Evolutionary conservation across 2,797 vertebrate species (phyloP).

Genomic region (Cygnus olor): DNA sequence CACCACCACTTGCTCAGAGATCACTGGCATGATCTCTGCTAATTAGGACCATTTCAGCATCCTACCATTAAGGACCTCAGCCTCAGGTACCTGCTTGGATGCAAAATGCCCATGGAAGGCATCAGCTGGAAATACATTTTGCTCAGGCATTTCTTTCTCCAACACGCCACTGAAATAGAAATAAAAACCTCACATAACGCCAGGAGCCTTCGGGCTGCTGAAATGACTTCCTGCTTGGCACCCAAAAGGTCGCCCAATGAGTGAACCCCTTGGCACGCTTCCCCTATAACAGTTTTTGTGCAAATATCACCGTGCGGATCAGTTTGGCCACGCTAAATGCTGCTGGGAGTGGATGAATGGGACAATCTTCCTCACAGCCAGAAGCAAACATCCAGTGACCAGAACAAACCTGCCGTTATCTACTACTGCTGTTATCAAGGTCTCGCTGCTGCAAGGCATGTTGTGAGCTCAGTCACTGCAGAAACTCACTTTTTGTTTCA

Average conservation of each 20-base stretch:
- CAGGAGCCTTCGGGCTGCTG: neutral
- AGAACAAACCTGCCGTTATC: neutral
- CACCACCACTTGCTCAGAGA: too few species aligned
- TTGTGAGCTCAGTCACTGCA: rapidly evolving
- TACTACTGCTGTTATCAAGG: neutral
- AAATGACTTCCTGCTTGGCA: neutral
- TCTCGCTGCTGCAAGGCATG: rapidly evolving
- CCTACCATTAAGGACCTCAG: neutral
- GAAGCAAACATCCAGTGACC: neutral
- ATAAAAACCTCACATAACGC: neutral
- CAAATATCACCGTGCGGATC: neutral
- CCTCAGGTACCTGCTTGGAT: neutral
- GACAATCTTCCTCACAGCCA: neutral
- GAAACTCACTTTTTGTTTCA: neutral
- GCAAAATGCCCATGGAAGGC: neutral
- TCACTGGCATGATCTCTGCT: too few species aligned
- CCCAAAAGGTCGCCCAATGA: neutral
- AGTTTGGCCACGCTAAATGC: neutral
- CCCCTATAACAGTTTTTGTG: neutral
- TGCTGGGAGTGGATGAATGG: neutral
- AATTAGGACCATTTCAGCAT: neutral
- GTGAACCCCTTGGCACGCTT: neutral
- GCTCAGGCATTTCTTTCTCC: neutral
- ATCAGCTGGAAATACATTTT: neutral
- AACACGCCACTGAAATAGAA: neutral